Evolutionary conservation across 2,888 invertebrate genomes (phyloP).

Genomic region (Cynaeus angustus): DNA sequence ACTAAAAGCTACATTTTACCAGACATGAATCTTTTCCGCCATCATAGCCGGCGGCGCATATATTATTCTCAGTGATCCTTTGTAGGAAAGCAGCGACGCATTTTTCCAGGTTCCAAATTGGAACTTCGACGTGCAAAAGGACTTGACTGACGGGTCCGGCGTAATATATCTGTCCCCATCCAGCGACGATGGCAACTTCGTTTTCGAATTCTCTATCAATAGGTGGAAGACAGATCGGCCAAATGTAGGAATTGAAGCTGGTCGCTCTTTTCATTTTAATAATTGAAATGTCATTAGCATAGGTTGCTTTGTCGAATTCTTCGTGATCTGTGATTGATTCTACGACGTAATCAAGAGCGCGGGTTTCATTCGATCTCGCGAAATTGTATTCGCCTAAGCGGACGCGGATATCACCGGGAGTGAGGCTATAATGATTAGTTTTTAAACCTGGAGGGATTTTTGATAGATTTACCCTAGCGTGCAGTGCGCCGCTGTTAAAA

Average conservation of each 20-base stretch:
- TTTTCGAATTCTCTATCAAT: constrained; percentile 76
- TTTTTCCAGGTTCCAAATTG: constrained; percentile 82
- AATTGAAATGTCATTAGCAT: constrained; percentile 86
- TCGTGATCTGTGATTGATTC: constrained; percentile 79
- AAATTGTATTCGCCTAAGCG: constrained; percentile 90
- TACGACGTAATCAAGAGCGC: constrained; percentile 81
- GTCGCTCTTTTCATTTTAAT: constrained; percentile 79
- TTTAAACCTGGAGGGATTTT: constrained; percentile 7
- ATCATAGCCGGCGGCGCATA: constrained; percentile 85
- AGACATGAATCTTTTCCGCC: constrained; percentile 90
- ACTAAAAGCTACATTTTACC: constrained; percentile 70
- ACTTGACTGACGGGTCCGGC: constrained; percentile 77
- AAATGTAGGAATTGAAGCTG: constrained; percentile 84
- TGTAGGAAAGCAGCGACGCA: constrained; percentile 80
- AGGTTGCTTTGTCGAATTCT: constrained; percentile 79
- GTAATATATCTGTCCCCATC: constrained; percentile 86
- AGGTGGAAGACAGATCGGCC: constrained; percentile 90
- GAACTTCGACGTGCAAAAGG: constrained; percentile 85
- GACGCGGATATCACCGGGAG: constrained; percentile 77
- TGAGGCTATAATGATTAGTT: constrained; percentile 71
- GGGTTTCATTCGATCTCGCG: constrained; percentile 78
- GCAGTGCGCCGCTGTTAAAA: constrained; percentile 87
- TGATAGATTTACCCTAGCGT: constrained; percentile 73
- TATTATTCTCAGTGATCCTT: constrained; percentile 78
- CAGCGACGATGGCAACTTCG: constrained; percentile 80